A percentile compares a stretch with the other conserved stretches of the same genome.
These are phyloP conservation scores for Antennarius striatus DNA, from an alignment of 2,113 vertebrate species.

Conservation along the genomic window DNA sequence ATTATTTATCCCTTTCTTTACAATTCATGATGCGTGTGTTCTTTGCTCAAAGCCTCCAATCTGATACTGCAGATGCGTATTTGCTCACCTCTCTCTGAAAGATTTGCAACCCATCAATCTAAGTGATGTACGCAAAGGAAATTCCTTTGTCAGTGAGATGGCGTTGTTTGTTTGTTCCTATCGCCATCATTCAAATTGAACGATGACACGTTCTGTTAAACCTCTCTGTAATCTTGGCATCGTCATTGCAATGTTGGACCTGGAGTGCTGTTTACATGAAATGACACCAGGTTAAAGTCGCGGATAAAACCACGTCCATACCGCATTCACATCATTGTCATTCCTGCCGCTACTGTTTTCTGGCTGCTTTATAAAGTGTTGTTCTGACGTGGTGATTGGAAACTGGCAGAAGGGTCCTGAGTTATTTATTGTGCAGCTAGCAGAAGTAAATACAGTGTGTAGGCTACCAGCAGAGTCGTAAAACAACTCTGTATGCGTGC, in stretches of 20 bases:
- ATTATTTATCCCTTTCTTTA: too few relatives aligned
- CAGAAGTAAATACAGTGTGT: slow-evolving; percentile 47
- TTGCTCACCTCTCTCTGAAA: not conserved
- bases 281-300: not conserved
- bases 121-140: too few relatives aligned
- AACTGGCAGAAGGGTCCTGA: slow-evolving; percentile 32
- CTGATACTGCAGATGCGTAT: slow-evolving; percentile 14
- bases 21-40: too few relatives aligned
- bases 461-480: slow-evolving; percentile 51
- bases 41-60: too few relatives aligned
- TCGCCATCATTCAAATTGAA: slow-evolving; percentile 11
- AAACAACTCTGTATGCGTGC: slow-evolving; percentile 53
- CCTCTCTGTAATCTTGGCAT: not conserved
- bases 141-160: too few relatives aligned
- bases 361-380: slow-evolving; percentile 30
- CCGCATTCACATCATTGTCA: not conserved
- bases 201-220: slow-evolving; percentile 9
- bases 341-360: slow-evolving; percentile 19
- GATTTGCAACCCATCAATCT: not conserved
- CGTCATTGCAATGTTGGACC: not conserved
- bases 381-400: slow-evolving; percentile 46
- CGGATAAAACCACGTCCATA: not conserved
- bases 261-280: not conserved
- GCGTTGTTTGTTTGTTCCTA: not conserved
- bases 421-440: slow-evolving; percentile 56